Conservation (phyloP, 2,113 vertebrate genomes). For the Caranx melampygus region DNA sequence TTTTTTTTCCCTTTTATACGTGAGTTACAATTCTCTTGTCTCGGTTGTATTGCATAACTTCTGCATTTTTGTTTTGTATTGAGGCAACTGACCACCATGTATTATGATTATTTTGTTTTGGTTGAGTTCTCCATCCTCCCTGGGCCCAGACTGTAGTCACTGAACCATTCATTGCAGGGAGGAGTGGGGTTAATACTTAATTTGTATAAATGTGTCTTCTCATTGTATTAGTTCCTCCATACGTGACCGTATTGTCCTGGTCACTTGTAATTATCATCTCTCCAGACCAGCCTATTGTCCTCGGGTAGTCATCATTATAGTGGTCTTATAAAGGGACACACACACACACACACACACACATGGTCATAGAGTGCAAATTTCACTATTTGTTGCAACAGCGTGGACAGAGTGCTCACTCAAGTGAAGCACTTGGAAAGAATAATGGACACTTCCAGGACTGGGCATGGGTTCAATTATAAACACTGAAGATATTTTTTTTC, state of each 20-base stretch:
- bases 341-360: constrained; percentile 44
- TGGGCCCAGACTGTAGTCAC: constrained; percentile 24
- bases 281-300: constrained; percentile 77
- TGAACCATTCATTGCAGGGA: constrained; percentile 55
- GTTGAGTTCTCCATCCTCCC: constrained; percentile 41
- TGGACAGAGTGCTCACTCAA: constrained; percentile 35
- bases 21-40: neutral
- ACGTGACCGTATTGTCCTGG: constrained; percentile 77
- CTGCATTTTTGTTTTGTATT: neutral
- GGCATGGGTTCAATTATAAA: neutral
- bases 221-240: constrained; percentile 77
- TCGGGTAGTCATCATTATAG: constrained; percentile 75
- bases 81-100: neutral
- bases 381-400: constrained; percentile 38
- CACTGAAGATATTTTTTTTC: neutral
- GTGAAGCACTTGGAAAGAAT: constrained; percentile 16
- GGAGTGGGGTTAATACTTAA: constrained; percentile 51
- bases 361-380: constrained; percentile 50
- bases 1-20: constrained; percentile 9
- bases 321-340: constrained; percentile 65
- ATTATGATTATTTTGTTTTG: constrained; percentile 66
- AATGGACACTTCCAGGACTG: constrained; percentile 12
- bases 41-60: constrained; percentile 9
- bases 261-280: constrained; percentile 83
- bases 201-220: constrained; percentile 79